Evolutionary conservation across 2,888 invertebrate genomes (phyloP).

Genomic region (Ormyrus pomaceus): DNA sequence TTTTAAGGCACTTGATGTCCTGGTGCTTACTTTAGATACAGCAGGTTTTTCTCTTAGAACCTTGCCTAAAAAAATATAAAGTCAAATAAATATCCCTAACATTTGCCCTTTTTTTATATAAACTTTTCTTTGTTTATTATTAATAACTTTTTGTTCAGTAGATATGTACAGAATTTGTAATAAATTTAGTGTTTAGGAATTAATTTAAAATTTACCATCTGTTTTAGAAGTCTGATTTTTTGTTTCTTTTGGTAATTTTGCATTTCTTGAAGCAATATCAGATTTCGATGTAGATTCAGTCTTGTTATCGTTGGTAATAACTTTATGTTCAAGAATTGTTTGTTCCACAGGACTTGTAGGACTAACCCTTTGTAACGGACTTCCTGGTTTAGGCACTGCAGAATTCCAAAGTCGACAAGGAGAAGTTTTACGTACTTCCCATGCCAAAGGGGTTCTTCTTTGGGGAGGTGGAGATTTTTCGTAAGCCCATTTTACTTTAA

Average conservation of each 20-base stretch:
- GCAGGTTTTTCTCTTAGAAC: slow-evolving; percentile 63
- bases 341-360: slow-evolving; percentile 73
- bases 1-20: slow-evolving; percentile 60
- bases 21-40: slow-evolving; percentile 61
- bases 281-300: slow-evolving; percentile 27
- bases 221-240: slow-evolving; percentile 65
- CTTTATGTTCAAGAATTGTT: slow-evolving; percentile 58
- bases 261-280: slow-evolving; percentile 36
- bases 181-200: not conserved
- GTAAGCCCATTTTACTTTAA: slow-evolving; percentile 94
- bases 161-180: not conserved
- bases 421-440: slow-evolving; percentile 95
- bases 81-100: slow-evolving; percentile 43
- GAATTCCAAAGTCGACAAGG: slow-evolving; percentile 71
- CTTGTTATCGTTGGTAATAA: slow-evolving; percentile 30
- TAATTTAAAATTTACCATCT: slow-evolving; percentile 57
- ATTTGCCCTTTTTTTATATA: slow-evolving; percentile 61
- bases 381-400: slow-evolving; percentile 67
- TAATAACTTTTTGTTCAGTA: not conserved
- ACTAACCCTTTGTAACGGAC: slow-evolving; percentile 74
- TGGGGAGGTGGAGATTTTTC: slow-evolving; percentile 91
- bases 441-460: slow-evolving; percentile 92
- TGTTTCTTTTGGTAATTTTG: slow-evolving; percentile 71
- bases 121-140: not conserved
- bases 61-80: slow-evolving; percentile 51